Percentiles rank a stretch among this genome's conserved stretches.
These are phyloP conservation scores for Drosophila kanekoi DNA, from an alignment of 2,888 invertebrate genomes.

Conservation along the genomic window DNA sequence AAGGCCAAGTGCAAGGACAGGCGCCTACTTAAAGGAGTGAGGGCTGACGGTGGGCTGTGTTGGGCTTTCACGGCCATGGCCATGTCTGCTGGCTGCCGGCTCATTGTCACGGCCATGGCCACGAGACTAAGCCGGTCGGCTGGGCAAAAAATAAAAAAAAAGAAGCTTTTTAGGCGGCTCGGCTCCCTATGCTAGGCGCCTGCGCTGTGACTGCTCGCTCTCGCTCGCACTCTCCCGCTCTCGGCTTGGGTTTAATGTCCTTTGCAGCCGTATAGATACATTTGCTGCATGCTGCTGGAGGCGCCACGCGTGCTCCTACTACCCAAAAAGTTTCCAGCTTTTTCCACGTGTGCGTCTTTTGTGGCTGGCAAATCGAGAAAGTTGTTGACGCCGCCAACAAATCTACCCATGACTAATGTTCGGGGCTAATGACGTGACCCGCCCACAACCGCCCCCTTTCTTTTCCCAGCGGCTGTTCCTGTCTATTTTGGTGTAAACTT, in stretches of 20 bases:
- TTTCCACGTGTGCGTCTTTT: slow-evolving; percentile 37
- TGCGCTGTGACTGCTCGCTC: slow-evolving; percentile 48
- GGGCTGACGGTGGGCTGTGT: neutral
- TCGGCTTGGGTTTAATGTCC: slow-evolving; percentile 81
- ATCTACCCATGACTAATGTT: slow-evolving; percentile 69
- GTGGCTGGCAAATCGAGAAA: slow-evolving; percentile 60
- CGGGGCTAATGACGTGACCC: slow-evolving; percentile 57
- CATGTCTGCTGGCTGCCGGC: slow-evolving; percentile 42
- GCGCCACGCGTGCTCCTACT: slow-evolving; percentile 29
- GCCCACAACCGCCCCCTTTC: slow-evolving; percentile 14
- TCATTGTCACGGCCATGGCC: slow-evolving; percentile 80
- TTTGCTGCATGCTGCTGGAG: slow-evolving; percentile 54
- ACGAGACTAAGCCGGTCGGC: slow-evolving; percentile 54
- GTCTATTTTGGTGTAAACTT: slow-evolving; percentile 62
- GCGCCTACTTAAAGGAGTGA: slow-evolving; percentile 9
- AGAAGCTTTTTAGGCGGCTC: slow-evolving; percentile 53
- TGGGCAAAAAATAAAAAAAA: slow-evolving; percentile 39
- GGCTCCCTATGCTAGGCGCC: slow-evolving; percentile 42
- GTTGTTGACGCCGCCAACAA: slow-evolving; percentile 56
- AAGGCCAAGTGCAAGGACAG: slow-evolving; percentile 80
- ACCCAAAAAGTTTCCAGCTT: slow-evolving; percentile 38
- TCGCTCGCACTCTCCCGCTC: slow-evolving; percentile 14
- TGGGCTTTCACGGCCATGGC: slow-evolving; percentile 71
- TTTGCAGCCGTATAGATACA: slow-evolving; percentile 76
- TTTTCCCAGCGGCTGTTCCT: slow-evolving; percentile 17